Percentiles rank a stretch among this genome's conserved stretches.
Conservation (phyloP, 2,797 vertebrate genomes). For the Poeciliopsis infans region DNA sequence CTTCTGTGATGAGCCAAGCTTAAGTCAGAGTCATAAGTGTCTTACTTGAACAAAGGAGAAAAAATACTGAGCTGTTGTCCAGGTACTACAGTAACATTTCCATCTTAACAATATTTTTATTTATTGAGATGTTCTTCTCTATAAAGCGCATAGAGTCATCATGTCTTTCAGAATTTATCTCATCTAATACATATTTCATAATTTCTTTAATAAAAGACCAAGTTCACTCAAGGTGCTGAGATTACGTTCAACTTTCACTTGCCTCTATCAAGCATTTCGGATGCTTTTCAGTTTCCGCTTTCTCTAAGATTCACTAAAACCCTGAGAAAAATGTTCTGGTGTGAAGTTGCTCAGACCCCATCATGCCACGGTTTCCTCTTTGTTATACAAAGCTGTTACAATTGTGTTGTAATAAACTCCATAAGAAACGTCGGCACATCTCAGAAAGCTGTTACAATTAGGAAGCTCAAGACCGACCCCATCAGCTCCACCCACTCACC, state of each 20-base stretch:
- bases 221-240: neutral
- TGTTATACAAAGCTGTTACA: constrained; percentile 12
- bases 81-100: neutral
- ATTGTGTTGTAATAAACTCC: constrained; percentile 9
- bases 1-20: neutral
- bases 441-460: constrained; percentile 47
- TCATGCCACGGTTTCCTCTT: constrained; percentile 15
- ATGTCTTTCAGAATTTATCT: neutral
- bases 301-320: neutral
- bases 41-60: neutral
- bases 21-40: neutral
- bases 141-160: neutral
- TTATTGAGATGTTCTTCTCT: neutral
- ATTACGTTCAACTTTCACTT: neutral
- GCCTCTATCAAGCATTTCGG: neutral
- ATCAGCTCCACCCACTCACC: constrained; percentile 67
- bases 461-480: constrained; percentile 43
- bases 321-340: neutral
- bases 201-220: neutral
- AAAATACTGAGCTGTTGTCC: neutral
- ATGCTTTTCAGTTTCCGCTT: neutral
- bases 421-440: constrained; percentile 8
- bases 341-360: neutral
- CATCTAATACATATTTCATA: neutral
- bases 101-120: neutral